Conservation (phyloP, 1,140 invertebrate genomes). For the Phocides pigmalion region DNA sequence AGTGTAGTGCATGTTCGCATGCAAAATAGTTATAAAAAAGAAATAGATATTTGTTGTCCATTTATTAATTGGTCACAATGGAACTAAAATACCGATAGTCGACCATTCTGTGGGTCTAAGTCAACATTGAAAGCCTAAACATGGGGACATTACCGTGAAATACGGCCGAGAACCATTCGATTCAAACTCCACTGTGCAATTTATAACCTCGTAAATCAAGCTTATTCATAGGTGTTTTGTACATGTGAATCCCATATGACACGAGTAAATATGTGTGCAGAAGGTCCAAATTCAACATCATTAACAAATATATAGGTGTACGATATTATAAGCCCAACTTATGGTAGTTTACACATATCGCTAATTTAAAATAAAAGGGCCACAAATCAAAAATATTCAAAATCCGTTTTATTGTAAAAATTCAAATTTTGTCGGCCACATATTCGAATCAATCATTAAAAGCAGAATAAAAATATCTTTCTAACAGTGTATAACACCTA, state of each 20-base stretch:
- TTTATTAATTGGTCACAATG: not conserved
- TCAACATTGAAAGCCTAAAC: slow-evolving; percentile 53
- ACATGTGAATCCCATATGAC: slow-evolving; percentile 45
- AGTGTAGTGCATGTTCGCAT: too few relatives aligned
- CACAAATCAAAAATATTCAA: too few relatives aligned
- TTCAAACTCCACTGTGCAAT: slow-evolving; percentile 47
- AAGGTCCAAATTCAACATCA: not conserved
- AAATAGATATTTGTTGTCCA: not conserved
- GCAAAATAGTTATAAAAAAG: too few relatives aligned
- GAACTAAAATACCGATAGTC: slow-evolving; percentile 21
- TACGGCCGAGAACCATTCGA: slow-evolving; percentile 51
- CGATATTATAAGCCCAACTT: too few relatives aligned
- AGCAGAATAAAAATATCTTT: too few relatives aligned
- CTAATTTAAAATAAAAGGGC: too few relatives aligned
- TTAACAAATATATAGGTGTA: too few relatives aligned
- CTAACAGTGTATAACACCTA: too few relatives aligned
- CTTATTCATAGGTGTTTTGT: slow-evolving; percentile 55
- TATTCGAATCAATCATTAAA: too few relatives aligned
- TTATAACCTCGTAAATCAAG: slow-evolving; percentile 52
- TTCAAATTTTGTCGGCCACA: too few relatives aligned
- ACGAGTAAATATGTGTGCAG: slow-evolving; percentile 1
- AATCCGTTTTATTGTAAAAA: too few relatives aligned
- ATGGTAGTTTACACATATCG: too few relatives aligned
- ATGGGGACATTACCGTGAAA: slow-evolving; percentile 49
- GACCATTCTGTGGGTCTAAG: slow-evolving; percentile 2